Conservation (phyloP, 2,888 invertebrate genomes). For the Rhamnusium bicolor region DNA sequence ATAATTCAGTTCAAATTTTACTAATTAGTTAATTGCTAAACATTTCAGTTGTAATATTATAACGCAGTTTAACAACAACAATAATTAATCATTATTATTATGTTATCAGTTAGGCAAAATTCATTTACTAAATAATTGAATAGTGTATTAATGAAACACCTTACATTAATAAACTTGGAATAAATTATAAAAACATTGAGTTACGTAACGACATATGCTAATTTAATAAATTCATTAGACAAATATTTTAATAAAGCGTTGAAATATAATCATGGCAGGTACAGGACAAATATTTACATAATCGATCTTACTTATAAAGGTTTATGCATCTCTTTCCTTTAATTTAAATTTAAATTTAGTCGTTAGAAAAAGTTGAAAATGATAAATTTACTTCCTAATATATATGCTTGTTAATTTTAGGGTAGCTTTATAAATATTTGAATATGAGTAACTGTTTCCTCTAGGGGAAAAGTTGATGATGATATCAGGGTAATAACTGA, state of each 20-base stretch:
- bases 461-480: neutral
- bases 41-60: too few relatives aligned
- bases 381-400: neutral
- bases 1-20: too few relatives aligned
- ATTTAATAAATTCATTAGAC: neutral
- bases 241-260: neutral
- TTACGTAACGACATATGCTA: neutral
- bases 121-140: too few relatives aligned
- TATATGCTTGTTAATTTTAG: neutral
- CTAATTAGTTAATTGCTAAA: too few relatives aligned
- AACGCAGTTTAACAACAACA: too few relatives aligned
- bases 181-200: neutral
- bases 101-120: too few relatives aligned
- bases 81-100: too few relatives aligned
- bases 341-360: neutral
- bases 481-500: neutral
- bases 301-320: neutral
- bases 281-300: neutral
- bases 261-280: neutral
- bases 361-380: neutral
- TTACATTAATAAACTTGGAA: neutral
- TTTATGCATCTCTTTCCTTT: neutral
- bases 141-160: too few relatives aligned
- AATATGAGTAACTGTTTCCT: neutral
- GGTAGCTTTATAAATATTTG: slow-evolving; percentile 18